These are phyloP conservation scores for Nomada goodeniana DNA, from an alignment of 2,888 invertebrate genomes.

Conservation along the genomic window DNA sequence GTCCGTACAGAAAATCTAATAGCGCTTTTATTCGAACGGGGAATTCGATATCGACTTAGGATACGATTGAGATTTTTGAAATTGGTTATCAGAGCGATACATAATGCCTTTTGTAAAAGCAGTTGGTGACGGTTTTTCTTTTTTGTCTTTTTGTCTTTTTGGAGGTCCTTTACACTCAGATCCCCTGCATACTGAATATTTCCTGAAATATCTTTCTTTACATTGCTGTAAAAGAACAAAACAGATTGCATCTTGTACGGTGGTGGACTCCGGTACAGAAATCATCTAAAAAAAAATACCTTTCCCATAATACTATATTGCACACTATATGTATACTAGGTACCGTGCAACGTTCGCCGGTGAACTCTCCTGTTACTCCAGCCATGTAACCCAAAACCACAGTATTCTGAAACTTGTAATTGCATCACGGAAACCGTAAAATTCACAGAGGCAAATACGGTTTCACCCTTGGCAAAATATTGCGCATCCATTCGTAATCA, in stretches of 20 bases:
- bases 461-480: background rate
- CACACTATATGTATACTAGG: background rate
- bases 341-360: background rate
- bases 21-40: background rate
- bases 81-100: background rate
- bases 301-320: background rate
- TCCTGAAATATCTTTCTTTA: too few relatives aligned
- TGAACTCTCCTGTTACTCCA: background rate
- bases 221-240: too few relatives aligned
- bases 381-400: background rate
- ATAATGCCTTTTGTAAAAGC: background rate
- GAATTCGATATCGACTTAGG: background rate
- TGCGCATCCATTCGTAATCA: background rate
- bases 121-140: too few relatives aligned
- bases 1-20: slow-evolving; percentile 9
- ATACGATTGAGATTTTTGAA: background rate
- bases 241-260: too few relatives aligned
- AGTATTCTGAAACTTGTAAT: slow-evolving; percentile 15
- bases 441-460: background rate
- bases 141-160: too few relatives aligned
- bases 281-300: background rate
- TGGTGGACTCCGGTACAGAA: background rate
- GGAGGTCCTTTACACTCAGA: too few relatives aligned
- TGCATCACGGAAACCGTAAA: background rate
- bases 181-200: too few relatives aligned